Evolutionary conservation across 2,113 vertebrate genomes (phyloP).

Genomic region (Ariopsis seemanni): DNA sequence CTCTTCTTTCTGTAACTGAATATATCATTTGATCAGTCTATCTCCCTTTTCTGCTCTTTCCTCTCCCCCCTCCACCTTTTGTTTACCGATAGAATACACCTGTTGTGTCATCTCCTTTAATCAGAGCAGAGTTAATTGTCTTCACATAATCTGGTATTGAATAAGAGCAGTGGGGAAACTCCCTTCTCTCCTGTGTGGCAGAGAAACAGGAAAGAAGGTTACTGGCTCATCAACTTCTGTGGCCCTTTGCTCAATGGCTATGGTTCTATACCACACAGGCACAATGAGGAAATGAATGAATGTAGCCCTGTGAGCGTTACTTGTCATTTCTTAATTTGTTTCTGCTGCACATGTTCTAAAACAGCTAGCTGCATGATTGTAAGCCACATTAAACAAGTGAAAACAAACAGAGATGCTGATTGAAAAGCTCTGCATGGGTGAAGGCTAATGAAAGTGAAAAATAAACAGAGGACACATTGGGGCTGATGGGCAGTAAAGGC

Average conservation of each 20-base stretch:
- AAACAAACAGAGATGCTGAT: constrained; percentile 66
- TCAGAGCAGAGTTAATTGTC: constrained; percentile 34
- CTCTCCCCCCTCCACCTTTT: neutral
- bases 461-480: constrained; percentile 46
- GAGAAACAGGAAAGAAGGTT: constrained; percentile 9
- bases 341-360: constrained; percentile 52
- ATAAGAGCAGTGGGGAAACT: neutral
- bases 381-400: constrained; percentile 54
- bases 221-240: constrained; percentile 23
- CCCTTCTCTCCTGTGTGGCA: neutral
- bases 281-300: neutral
- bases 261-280: neutral
- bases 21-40: no score
- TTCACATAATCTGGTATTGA: constrained; percentile 13
- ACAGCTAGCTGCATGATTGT: constrained; percentile 44
- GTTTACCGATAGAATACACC: neutral
- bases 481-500: neutral
- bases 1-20: neutral
- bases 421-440: constrained; percentile 55
- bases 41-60: neutral
- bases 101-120: constrained; percentile 30
- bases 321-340: constrained; percentile 57
- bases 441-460: constrained; percentile 51
- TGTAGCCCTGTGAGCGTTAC: constrained; percentile 45
- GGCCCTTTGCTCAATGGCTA: neutral